These are phyloP conservation scores for Bergia sp. DNA, from an alignment of 92 coral and sea anemone species.

Conservation along the genomic window DNA sequence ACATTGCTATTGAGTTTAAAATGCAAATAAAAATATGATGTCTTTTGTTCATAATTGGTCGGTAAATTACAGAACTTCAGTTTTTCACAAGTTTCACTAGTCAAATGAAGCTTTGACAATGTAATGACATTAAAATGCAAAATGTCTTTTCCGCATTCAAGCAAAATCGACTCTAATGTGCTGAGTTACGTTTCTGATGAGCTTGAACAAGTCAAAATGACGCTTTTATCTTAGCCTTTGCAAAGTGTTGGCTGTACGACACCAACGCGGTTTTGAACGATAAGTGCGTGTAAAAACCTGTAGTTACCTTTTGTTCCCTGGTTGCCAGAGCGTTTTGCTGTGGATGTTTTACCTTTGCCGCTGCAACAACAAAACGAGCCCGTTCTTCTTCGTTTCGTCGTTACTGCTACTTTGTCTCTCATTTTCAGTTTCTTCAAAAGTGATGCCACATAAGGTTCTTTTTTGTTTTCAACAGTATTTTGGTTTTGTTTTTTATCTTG, in stretches of 20 bases:
- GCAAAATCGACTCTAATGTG: too few species aligned
- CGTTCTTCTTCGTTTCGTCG: not conserved
- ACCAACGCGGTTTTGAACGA: too few species aligned
- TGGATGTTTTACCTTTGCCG: not conserved
- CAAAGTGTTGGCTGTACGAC: not conserved
- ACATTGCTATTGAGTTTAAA: too few species aligned
- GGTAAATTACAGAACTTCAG: too few species aligned
- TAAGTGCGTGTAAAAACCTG: not conserved
- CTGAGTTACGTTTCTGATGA: too few species aligned
- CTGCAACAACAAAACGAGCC: not conserved
- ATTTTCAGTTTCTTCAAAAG: constrained; percentile 4
- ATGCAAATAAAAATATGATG: too few species aligned
- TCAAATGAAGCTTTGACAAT: too few species aligned
- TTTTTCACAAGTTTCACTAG: too few species aligned
- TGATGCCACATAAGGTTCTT: not conserved
- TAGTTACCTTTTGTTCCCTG: not conserved
- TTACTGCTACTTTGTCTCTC: constrained; percentile 20
- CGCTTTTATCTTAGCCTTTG: not conserved
- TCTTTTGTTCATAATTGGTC: too few species aligned
- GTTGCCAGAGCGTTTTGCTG: not conserved
- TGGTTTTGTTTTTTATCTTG: constrained; percentile 2
- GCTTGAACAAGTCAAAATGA: not conserved
- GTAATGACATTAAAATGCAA: too few species aligned
- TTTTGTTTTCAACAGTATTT: not conserved
- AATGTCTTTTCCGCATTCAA: too few species aligned